Evolutionary conservation across 2,113 vertebrate genomes (phyloP), one percentile per base, ranked within the genome.

Genomic region (Pollimyrus isidori): DNA sequence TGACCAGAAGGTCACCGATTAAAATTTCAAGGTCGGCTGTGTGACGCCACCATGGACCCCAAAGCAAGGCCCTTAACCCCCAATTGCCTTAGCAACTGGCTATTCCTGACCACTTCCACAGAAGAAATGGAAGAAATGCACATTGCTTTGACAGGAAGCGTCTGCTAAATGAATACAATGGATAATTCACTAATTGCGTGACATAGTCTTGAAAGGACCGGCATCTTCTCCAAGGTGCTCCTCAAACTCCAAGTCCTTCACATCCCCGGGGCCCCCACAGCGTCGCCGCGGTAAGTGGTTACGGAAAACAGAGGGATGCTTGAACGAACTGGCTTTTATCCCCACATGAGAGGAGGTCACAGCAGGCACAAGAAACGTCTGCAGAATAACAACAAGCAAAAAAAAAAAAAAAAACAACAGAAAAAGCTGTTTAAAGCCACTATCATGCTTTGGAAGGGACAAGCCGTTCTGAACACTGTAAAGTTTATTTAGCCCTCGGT

Each of bases 341-440:
- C 3, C 69, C 30, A 17, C 26, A 76, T 76, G 13, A 76, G 69
- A 39, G 7, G 35, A 80, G 13, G 15, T 39, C 73, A 80, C 73
- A 80, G 35, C 73, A 15, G 30, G 30, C 73, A 7, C 73, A 39
- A 35, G 73, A 26, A 30, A 69, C 3, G n/a, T 69, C 62, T 30
- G 62, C 62, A 69, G 62, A 69, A 26, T 13, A 69, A 30, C 26
- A 69, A 69, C 23, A 11, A 7, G 49, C 4, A 53, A 23, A 45
- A 45, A 45, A 45, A 42, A 42, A 45, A 92, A 83, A 56, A 52
- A 4, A 21, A 50, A 56, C 19, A 56, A 56, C 15, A n/a, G 9
- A 92, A 87, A 58, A 58, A 3, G 83, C 89, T 91, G 91, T 92
- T 92, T 91, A 90, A 82, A 90, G 53, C 86, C 39, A 73, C 65